These are phyloP conservation scores for Drosophila littoralis DNA, from an alignment of 1,140 invertebrate species.

Conservation along the genomic window DNA sequence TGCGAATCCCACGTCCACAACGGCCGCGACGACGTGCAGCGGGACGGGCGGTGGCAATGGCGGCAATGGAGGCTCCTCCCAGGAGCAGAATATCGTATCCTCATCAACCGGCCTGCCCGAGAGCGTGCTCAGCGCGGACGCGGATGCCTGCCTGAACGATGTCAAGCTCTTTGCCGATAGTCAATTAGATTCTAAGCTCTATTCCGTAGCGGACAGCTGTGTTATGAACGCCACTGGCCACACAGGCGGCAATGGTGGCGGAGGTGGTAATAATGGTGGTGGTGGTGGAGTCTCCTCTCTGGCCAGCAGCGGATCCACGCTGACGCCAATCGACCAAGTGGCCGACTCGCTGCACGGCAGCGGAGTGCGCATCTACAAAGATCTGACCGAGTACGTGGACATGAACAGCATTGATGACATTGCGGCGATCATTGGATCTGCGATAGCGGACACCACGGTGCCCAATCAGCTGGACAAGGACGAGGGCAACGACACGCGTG, in stretches of 20 bases:
- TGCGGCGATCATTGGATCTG: conserved; percentile 93
- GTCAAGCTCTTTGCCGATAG: conserved; percentile 85
- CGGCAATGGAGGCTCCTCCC: conserved; percentile 53
- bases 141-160: conserved; percentile 81
- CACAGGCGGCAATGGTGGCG: conserved; percentile 15
- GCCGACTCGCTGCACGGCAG: conserved; percentile 84
- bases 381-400: conserved; percentile 86
- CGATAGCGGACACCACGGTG: conserved; percentile 94
- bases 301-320: conserved; percentile 49
- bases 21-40: conserved; percentile 50
- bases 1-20: conserved; percentile 79
- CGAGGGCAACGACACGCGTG: conserved; percentile 88
- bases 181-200: conserved; percentile 87
- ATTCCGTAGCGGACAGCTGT: conserved; percentile 86
- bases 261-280: not conserved
- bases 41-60: conserved; percentile 34
- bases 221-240: conserved; percentile 73
- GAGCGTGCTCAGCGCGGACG: conserved; percentile 84
- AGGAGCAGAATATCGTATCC: conserved; percentile 88
- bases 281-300: conserved; percentile 17
- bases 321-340: conserved; percentile 78
- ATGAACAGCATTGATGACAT: conserved; percentile 92
- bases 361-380: conserved; percentile 83
- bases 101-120: conserved; percentile 88
- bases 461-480: conserved; percentile 88